These are phyloP conservation scores for Drosophila nigrodunni DNA, from an alignment of 1,140 invertebrate species.

Conservation along the genomic window DNA sequence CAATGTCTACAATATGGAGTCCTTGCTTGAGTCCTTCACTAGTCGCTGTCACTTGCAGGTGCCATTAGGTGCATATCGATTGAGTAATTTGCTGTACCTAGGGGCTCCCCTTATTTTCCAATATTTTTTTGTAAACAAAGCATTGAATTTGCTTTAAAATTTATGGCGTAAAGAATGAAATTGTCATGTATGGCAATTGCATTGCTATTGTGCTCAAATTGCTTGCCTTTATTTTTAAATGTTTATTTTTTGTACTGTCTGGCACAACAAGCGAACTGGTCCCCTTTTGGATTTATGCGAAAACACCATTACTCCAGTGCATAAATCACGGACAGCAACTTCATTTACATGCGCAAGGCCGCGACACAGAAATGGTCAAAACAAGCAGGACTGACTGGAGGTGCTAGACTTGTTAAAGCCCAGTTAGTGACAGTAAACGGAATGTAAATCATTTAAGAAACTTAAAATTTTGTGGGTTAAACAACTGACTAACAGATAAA, in stretches of 20 bases:
- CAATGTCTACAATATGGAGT: background rate
- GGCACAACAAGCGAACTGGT: conserved; percentile 32
- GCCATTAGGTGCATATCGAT: conserved; percentile 19
- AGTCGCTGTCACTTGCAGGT: conserved; percentile 15
- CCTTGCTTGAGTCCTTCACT: conserved; percentile 1
- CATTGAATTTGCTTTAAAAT: background rate
- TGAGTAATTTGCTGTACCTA: background rate
- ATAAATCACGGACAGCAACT: conserved; percentile 65
- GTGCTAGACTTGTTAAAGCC: too few species aligned
- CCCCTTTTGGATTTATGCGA: conserved; percentile 26
- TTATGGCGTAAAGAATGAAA: background rate
- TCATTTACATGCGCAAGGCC: conserved; percentile 53
- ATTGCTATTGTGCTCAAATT: background rate
- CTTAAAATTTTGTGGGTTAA: background rate
- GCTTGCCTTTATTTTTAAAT: background rate
- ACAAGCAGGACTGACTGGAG: background rate
- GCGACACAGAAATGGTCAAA: background rate
- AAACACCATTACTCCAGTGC: conserved; percentile 63
- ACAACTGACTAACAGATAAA: background rate
- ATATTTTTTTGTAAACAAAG: background rate
- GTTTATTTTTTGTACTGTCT: conserved; percentile 14
- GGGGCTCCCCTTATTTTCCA: background rate
- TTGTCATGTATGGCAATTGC: background rate
- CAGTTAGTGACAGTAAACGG: too few species aligned
- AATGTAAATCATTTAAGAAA: background rate